phyloP scores from a whole-genome alignment of 2,888 invertebrate species.

The Cheilosia urbana region DNA sequence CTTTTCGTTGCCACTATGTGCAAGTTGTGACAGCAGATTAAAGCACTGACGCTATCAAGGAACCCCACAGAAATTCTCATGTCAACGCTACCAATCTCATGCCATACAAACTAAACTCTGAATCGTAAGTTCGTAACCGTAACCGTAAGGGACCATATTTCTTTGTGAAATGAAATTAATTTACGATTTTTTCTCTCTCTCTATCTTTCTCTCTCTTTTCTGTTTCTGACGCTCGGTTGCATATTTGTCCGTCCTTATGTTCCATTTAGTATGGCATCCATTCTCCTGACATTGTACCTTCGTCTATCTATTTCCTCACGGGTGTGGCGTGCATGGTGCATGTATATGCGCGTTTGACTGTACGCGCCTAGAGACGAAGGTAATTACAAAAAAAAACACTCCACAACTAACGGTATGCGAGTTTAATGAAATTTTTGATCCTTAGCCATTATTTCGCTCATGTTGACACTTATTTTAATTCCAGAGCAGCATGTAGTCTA shows the following conservation, averaged over 20 bases:
- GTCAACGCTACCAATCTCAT: not conserved
- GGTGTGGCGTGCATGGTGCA: not conserved
- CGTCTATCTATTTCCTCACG: not conserved
- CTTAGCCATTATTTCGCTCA: constrained; percentile 72
- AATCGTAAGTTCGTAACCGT: too few relatives aligned
- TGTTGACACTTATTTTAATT: constrained; percentile 75
- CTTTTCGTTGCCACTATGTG: too few relatives aligned
- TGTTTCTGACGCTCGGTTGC: constrained; percentile 1
- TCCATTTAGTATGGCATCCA: constrained; percentile 47
- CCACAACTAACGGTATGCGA: constrained; percentile 49
- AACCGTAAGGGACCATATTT: not conserved
- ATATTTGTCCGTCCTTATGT: constrained; percentile 53
- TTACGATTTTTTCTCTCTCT: not conserved
- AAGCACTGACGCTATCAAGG: not conserved
- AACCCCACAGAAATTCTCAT: constrained; percentile 5
- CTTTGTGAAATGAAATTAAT: constrained; percentile 28
- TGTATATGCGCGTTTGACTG: constrained; percentile 14
- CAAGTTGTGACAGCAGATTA: too few relatives aligned
- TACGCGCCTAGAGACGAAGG: constrained; percentile 63
- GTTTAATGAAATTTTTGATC: constrained; percentile 74
- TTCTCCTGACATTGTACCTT: constrained; percentile 15
- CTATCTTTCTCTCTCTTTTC: not conserved
- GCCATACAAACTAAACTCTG: not conserved
- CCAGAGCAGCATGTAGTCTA: constrained; percentile 56
- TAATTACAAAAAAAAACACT: constrained; percentile 65